phyloP scores from a whole-genome alignment of 2,113 vertebrate genomes.

The Thermophis baileyi region DNA sequence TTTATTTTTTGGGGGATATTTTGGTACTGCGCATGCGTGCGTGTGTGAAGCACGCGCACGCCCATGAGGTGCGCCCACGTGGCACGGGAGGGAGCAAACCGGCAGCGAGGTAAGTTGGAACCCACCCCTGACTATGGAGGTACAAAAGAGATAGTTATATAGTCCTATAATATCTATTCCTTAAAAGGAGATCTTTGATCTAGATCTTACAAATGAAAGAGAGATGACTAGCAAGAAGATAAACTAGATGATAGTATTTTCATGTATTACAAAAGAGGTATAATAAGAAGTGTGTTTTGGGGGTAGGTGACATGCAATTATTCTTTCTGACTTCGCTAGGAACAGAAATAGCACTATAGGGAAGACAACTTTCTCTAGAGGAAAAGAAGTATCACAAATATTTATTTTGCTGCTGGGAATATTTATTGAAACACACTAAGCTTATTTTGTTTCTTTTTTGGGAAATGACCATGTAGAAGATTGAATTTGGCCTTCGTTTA shows the following conservation, averaged over 20 bases:
- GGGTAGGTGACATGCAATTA: neutral
- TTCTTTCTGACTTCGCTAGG: neutral
- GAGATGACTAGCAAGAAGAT: neutral
- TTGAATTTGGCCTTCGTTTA: neutral
- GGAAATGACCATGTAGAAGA: neutral
- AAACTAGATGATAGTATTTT: neutral
- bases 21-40: too few species aligned
- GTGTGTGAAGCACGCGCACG: too few species aligned
- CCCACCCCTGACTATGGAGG: slow-evolving; percentile 55
- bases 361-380: neutral
- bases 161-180: neutral
- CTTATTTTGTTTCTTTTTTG: neutral
- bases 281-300: neutral
- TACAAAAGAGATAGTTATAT: neutral
- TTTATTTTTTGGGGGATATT: too few species aligned
- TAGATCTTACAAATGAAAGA: neutral
- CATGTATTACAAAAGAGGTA: neutral
- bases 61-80: too few species aligned
- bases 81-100: too few species aligned
- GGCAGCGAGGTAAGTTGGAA: too few species aligned
- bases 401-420: neutral
- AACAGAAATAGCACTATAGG: neutral
- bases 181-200: neutral
- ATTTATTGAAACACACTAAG: neutral
- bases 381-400: neutral